phyloP scores from a whole-genome alignment of 2,797 vertebrate genomes.

The Falco berigora region DNA sequence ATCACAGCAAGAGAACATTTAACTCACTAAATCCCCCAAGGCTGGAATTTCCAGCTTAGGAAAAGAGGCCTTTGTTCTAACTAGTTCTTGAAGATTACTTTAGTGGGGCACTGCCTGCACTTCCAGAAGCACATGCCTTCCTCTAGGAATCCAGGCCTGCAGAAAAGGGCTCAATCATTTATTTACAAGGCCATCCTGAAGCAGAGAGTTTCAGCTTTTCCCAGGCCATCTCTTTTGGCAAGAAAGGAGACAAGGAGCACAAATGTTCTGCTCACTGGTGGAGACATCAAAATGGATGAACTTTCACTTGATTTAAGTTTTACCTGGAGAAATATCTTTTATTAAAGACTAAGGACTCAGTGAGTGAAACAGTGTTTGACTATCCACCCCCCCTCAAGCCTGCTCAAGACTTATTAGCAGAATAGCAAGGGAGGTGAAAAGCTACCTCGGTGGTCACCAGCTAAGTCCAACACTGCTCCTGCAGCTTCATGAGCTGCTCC shows the following conservation, averaged over 20 bases:
- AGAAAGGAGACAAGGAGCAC: neutral
- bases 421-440: neutral
- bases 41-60: neutral
- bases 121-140: neutral
- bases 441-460: constrained; percentile 70
- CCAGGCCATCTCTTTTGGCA: neutral
- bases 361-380: neutral
- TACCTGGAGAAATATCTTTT: neutral
- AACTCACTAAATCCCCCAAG: neutral
- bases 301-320: neutral
- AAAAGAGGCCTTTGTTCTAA: neutral
- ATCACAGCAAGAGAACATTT: neutral
- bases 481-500: constrained; percentile 66
- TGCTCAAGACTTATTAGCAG: neutral
- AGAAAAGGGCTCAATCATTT: neutral
- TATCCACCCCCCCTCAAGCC: neutral
- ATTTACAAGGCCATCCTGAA: neutral
- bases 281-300: neutral
- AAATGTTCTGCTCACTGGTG: neutral
- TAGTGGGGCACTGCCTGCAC: neutral
- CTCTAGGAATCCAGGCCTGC: neutral
- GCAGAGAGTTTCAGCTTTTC: neutral
- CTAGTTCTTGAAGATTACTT: neutral
- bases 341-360: neutral
- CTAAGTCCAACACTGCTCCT: constrained; percentile 78